Evolutionary conservation across 1,140 invertebrate species (phyloP), one percentile per base, ranked within the genome.

Genomic region (Drepana arcuata): DNA sequence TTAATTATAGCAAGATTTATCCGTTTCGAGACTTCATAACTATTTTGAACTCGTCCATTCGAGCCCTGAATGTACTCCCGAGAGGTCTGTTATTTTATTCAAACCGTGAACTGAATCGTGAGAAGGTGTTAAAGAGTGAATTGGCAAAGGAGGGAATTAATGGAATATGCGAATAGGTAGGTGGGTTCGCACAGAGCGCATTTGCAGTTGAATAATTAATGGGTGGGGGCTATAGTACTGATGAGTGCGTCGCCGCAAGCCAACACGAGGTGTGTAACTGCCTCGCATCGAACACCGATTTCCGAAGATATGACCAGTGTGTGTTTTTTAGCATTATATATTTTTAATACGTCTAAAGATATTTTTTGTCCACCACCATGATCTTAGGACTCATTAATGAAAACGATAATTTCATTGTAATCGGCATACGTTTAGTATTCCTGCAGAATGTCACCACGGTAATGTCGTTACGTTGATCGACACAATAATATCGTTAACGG

Each of bases 111-210:
- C 52, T 61, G 57, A 59, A 37, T 48, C 52, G 54, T 74, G 67
- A 67, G 62, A 65, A 73, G 68, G 68, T 72, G 72, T 70, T 74
- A 73, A 73, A 71, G 65, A 77, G 69, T 68, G 66, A 77, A 72
- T 68, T 59, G 64, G 61, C 48, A 55, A 71, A 64, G 54, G 61
- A 65, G 42, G 54, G 56, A 61, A 69, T 71, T 55, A 66, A 77
- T 73, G 60, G 59, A 65, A 68, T 70, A 69, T 65, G 57, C 45
- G 60, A 72, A 51, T 46, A 48, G 54, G 41, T 48, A 40, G 48
- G 53, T 18, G 34, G 33, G 42, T 42, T 53, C 43, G 45, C 45
- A 37, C 51, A 43, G 55, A 51, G 58, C 56, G 49, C 55, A 48
- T 56, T 57, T 37, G 39, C 30, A 29, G 36, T 41, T 70, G 60